These are phyloP conservation scores for Murina feae DNA, from an alignment of 2,113 vertebrate genomes.

Conservation along the genomic window DNA sequence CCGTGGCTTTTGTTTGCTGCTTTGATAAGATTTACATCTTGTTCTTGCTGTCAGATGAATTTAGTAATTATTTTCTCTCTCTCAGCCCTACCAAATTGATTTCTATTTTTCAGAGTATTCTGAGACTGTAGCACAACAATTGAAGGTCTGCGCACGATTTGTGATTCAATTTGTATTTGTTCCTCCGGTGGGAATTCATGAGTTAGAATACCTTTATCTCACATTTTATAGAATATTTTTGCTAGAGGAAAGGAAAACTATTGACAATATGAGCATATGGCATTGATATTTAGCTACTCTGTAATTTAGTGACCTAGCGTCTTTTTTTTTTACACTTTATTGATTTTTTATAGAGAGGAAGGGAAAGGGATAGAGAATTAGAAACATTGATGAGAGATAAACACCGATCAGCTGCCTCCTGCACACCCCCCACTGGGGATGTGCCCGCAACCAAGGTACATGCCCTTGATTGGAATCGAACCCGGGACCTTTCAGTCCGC, in stretches of 20 bases:
- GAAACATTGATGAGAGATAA: no score
- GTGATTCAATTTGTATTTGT: constrained; percentile 4
- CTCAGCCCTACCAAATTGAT: background rate
- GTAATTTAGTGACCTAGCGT: background rate
- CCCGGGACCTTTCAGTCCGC: no score
- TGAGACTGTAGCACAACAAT: background rate
- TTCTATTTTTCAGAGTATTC: background rate
- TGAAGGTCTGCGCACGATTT: background rate
- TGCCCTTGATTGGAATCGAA: no score
- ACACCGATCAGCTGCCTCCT: no score
- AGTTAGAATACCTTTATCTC: background rate
- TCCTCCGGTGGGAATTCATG: background rate
- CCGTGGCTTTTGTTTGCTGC: background rate
- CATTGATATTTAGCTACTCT: background rate
- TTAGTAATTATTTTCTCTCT: constrained; percentile 26
- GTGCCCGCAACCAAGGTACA: no score
- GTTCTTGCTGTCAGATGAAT: background rate
- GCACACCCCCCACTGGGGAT: no score
- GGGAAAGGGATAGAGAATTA: no score
- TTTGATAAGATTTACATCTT: background rate
- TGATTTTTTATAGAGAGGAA: no score
- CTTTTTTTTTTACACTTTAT: no score
- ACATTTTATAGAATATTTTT: background rate
- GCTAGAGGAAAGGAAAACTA: background rate
- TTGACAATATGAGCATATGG: background rate